Conservation (phyloP, 2,888 invertebrate genomes). For the Caenorhabditis panamensis region DNA sequence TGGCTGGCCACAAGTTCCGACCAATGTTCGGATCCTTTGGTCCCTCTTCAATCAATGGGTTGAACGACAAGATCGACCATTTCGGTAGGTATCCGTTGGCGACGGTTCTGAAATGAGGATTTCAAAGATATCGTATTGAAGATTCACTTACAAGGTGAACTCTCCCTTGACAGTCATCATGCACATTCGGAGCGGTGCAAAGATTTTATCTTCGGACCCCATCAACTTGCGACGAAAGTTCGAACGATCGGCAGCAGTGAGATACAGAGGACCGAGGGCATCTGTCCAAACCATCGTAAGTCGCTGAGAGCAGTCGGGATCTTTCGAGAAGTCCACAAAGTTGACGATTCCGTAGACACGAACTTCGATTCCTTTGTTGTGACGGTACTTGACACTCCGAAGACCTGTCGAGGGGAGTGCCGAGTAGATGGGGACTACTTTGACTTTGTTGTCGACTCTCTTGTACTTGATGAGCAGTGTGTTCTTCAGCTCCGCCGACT, state of each 20-base stretch:
- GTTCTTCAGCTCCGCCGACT: conserved; percentile 5
- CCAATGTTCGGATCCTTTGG: conserved; percentile 38
- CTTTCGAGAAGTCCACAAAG: conserved; percentile 34
- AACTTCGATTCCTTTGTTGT: conserved; percentile 44
- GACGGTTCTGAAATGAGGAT: conserved; percentile 14
- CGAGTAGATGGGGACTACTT: conserved; percentile 31
- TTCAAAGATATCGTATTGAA: neutral
- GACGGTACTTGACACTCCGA: conserved; percentile 24
- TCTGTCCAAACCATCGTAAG: conserved; percentile 46
- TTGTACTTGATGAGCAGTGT: conserved; percentile 40
- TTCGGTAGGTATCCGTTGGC: conserved; percentile 20
- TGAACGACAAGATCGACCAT: conserved; percentile 27
- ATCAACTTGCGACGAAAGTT: conserved; percentile 29
- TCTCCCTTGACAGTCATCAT: conserved; percentile 39
- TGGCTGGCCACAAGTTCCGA: conserved; percentile 45
- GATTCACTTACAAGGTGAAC: conserved; percentile 20
- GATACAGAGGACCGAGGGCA: conserved; percentile 41
- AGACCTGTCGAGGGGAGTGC: conserved; percentile 30
- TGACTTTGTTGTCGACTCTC: neutral
- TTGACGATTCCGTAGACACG: conserved; percentile 27
- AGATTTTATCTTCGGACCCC: conserved; percentile 5
- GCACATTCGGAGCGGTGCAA: conserved; percentile 37
- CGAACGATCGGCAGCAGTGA: conserved; percentile 22
- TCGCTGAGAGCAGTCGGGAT: neutral
- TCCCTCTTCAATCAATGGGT: conserved; percentile 35